Percentiles rank a stretch among this genome's conserved stretches.
phyloP scores from a whole-genome alignment of 2,888 invertebrate genomes.

The Tanytarsus gracilentus region DNA sequence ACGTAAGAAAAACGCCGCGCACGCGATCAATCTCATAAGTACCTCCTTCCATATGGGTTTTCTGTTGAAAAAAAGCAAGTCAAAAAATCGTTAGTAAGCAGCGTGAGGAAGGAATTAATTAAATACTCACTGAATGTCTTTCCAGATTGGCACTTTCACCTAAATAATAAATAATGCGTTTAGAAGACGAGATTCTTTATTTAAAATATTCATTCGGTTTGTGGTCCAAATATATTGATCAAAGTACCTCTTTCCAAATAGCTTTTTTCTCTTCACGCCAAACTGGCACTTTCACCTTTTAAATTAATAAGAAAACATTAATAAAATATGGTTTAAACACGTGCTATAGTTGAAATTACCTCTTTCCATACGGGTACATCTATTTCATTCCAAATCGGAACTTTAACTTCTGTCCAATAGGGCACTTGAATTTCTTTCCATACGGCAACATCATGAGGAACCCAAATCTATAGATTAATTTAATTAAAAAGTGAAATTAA shows the following conservation, averaged over 20 bases:
- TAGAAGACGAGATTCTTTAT: neutral
- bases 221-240: neutral
- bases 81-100: neutral
- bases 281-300: conserved; percentile 53
- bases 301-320: conserved; percentile 37
- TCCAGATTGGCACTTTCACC: conserved; percentile 9
- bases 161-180: neutral
- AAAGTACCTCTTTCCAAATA: conserved; percentile 48
- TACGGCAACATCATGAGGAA: conserved; percentile 44
- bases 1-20: no score
- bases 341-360: neutral
- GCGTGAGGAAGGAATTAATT: neutral
- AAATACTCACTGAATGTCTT: neutral
- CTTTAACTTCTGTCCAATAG: conserved; percentile 47
- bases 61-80: neutral
- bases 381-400: neutral
- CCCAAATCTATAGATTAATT: conserved; percentile 15
- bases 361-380: conserved; percentile 29
- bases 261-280: conserved; percentile 57
- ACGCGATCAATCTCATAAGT: neutral
- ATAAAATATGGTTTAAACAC: neutral
- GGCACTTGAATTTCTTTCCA: conserved; percentile 54
- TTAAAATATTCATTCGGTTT: neutral
- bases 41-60: conserved; percentile 20
- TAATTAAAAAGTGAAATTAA: neutral